phyloP scores from a whole-genome alignment of 2,888 invertebrate genomes.

The Tetrapedia diversipes region DNA sequence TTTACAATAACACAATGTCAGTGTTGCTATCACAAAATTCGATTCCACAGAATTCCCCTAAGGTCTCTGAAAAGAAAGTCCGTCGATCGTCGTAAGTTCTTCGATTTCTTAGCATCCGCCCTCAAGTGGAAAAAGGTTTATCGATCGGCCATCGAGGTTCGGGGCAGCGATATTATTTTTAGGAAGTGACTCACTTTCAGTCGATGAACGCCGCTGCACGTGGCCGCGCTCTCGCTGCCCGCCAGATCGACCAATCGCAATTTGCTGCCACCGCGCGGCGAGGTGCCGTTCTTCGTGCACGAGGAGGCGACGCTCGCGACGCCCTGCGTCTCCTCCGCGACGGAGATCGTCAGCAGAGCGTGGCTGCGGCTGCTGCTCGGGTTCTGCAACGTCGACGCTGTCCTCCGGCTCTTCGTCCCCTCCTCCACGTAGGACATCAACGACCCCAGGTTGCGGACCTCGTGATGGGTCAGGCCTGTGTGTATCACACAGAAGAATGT shows the following conservation, averaged over 20 bases:
- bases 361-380: slow-evolving; percentile 89
- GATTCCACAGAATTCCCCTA: no score
- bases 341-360: slow-evolving; percentile 88
- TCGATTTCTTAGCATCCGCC: background rate
- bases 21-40: no score
- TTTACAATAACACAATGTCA: no score
- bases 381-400: slow-evolving; percentile 89
- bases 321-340: slow-evolving; percentile 84
- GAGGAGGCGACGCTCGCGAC: slow-evolving; percentile 20
- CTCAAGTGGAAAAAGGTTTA: slow-evolving; percentile 26
- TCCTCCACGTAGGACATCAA: slow-evolving; percentile 86
- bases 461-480: slow-evolving; percentile 87
- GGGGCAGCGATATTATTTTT: slow-evolving; percentile 57
- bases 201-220: slow-evolving; percentile 79
- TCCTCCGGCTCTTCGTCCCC: slow-evolving; percentile 87
- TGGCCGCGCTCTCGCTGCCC: slow-evolving; percentile 87
- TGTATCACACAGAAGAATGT: no score
- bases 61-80: background rate
- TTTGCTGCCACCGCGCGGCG: slow-evolving; percentile 85
- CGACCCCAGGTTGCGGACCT: slow-evolving; percentile 84
- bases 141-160: slow-evolving; percentile 49
- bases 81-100: slow-evolving; percentile 38
- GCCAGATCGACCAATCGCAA: slow-evolving; percentile 87
- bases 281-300: slow-evolving; percentile 77
- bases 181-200: slow-evolving; percentile 80